Conservation (phyloP, 2,113 vertebrate species). For the Callithrix jacchus region DNA sequence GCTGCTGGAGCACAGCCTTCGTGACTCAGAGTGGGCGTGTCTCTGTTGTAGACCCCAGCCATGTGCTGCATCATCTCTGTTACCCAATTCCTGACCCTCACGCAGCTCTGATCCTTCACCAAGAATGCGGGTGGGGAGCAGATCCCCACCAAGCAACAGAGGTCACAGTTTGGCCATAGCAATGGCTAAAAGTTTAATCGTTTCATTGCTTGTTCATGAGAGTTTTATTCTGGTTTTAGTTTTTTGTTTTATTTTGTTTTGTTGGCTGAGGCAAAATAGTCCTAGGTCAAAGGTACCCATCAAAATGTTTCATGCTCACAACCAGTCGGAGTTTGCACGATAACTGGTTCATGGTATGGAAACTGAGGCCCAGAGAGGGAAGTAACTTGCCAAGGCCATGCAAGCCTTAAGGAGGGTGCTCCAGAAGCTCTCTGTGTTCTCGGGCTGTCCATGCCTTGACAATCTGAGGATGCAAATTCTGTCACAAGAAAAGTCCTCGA, state of each 20-base stretch:
- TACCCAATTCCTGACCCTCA: background rate
- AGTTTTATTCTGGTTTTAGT: background rate
- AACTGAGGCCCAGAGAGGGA: background rate
- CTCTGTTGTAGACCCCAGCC: background rate
- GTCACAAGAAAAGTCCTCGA: background rate
- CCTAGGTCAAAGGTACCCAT: background rate
- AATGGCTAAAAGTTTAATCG: background rate
- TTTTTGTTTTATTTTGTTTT: background rate
- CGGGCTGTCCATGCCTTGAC: fast-evolving
- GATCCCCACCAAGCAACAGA: background rate
- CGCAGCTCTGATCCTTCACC: background rate
- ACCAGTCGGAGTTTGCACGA: background rate
- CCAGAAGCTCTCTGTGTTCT: background rate
- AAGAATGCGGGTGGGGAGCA: background rate
- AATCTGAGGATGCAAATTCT: no score
- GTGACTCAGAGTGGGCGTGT: fast-evolving
- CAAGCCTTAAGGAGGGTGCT: background rate
- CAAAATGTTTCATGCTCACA: background rate
- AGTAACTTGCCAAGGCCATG: background rate
- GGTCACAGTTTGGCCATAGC: background rate
- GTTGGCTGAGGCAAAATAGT: background rate
- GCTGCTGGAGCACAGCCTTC: fast-evolving
- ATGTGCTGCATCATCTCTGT: fast-evolving
- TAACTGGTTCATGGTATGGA: background rate
- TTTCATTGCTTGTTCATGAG: background rate